Percentiles rank a stretch among this genome's conserved stretches.
Evolutionary conservation across 1,140 invertebrate genomes (phyloP).

Genomic region (Platyscapa corneri): DNA sequence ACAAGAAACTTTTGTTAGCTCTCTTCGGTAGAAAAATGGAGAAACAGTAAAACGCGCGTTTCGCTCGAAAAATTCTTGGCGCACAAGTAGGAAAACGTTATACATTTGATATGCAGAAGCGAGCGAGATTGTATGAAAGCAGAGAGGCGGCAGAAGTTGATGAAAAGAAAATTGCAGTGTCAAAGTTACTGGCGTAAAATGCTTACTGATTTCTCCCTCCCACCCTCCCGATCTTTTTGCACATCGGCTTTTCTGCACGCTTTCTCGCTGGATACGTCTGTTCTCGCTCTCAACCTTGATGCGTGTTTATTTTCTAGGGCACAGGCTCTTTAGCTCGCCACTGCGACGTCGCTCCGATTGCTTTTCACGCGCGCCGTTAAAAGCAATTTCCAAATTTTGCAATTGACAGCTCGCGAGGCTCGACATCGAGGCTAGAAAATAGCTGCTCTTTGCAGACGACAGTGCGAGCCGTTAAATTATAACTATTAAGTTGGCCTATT

Average conservation of each 20-base stretch:
- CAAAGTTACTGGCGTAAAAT: conserved; percentile 22
- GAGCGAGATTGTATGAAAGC: not conserved
- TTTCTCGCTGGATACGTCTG: not conserved
- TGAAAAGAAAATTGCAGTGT: conserved; percentile 35
- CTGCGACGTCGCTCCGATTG: no score
- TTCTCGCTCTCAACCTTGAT: not conserved
- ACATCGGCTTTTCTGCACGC: not conserved
- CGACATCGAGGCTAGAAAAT: no score
- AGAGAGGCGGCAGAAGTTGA: conserved; percentile 8
- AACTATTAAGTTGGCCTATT: no score
- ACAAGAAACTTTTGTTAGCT: not conserved
- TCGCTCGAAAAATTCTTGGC: conserved; percentile 20
- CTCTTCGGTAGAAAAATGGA: not conserved
- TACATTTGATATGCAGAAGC: conserved; percentile 5
- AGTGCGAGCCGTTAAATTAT: no score
- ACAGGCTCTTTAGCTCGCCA: no score
- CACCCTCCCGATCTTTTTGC: not conserved
- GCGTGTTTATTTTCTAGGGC: no score
- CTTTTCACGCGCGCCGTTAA: no score
- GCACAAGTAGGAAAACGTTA: conserved; percentile 3
- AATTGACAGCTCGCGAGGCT: no score
- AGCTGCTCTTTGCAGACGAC: no score
- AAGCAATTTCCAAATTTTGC: no score
- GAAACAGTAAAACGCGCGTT: not conserved
- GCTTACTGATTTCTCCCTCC: not conserved